Evolutionary conservation across 2,888 invertebrate species (phyloP), one percentile per base, ranked within the genome.

Genomic region (Pseudeuparius sepicola): DNA sequence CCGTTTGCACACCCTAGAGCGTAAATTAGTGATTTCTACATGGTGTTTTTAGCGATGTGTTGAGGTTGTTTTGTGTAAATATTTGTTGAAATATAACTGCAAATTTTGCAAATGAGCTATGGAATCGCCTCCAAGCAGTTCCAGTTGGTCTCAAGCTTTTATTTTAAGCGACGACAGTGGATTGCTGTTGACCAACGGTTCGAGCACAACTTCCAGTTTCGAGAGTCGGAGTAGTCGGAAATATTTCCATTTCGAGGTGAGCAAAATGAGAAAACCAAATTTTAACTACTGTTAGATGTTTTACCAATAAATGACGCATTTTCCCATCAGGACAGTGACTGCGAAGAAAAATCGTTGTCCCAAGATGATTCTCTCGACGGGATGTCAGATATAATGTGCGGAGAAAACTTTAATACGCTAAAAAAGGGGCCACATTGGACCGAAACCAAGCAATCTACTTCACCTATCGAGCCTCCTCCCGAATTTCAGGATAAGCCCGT

Each of bases 381-480:
- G 37, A 63, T 61, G 60, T 81, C 83, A 4, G 84, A 84, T 57
- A 71, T 73, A 12, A 83, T 84, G 75, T 78, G 81, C 49, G 78
- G 79, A 9, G 83, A 82, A 57, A 80, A 83, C 61, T 85, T 84
- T 55, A 85, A 83, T 56, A 85, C 84, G 2, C 66, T 85, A 42
- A 85, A 84, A 55, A 85, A 85, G 61, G 83, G 80, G 14, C 82
- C 82, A 6, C 65, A 66, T 34, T 70, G 69, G 66, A 60, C 57
- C 13, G 68, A 68, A 40, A 47, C 64, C 14, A 50, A 70, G 71
- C 75, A 75, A 31, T 69, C 70, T 48, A 54, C 70, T 34, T 65
- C 69, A 17, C 73, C 81, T 10, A 85, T 87, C 45, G 84, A 85
- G 54, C 88, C 88, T 41, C 88, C 88, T 10, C 79, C 78, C 10